Base-by-base conservation (phyloP, 2,888 invertebrate genomes). In the Slavum lentiscoides region DNA sequence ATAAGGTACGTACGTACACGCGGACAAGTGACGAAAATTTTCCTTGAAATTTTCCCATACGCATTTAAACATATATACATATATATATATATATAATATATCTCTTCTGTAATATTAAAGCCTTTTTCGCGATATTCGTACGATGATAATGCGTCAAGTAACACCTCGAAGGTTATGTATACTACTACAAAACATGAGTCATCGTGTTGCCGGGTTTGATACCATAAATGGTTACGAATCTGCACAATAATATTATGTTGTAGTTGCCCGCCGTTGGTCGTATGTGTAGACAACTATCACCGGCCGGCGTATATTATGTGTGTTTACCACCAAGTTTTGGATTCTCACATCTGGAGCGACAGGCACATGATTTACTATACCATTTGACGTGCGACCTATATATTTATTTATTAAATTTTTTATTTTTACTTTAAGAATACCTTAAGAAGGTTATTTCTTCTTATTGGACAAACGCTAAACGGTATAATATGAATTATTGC, bases 181-280 rank as follows among this genome's bases (percentile, higher is more conserved):
- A 30, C 80, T 80, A 80, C 69, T 66, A 64, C 64, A 70, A 30
- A 70, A 62, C 62, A 55, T 80, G 80, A 80, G 72, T 80, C 80
- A 80, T 72, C 72, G 66, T 37, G 37, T 80, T 64, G n/a, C 55
- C 72, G 62, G 70, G 64, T 80, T 80, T 80, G 70, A 80, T 64
- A 70, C 80, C 80, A 70, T 80, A 70, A 70, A 80, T 66, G 80
- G 80, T 80, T 70, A 80, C 80, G 64, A 80, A 80, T 39, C 55
- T 72, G 58, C 72, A 72, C 72, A 80, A 30, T 61, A 66, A 70
- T 72, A 80, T 70, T 77, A 21, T 80, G n/a, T n/a, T n/a, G n/a
- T 72, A 30, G 30, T 30, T 30, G 30, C 4, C 4, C 30, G 30
- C 30, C 30, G 62, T 64, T 66, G 55, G 43, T 72, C 30, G 30